Percentiles rank a stretch among this genome's conserved stretches.
These are phyloP conservation scores for Apomyelois bistriatella DNA, from an alignment of 2,888 invertebrate species.

Conservation along the genomic window DNA sequence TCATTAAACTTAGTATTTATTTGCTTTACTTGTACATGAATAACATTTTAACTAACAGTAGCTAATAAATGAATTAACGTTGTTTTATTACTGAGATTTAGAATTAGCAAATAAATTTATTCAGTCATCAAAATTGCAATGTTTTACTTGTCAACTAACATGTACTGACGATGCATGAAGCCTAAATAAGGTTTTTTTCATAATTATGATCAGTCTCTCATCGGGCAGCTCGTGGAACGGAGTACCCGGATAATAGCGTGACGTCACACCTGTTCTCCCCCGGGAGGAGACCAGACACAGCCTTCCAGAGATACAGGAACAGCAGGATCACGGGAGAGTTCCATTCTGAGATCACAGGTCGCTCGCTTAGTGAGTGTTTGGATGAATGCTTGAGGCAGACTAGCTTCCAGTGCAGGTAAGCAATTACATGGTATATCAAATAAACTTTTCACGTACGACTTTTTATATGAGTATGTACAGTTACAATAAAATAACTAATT, in stretches of 20 bases:
- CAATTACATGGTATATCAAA: slow-evolving; percentile 28
- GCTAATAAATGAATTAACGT: neutral
- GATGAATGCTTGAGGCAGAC: slow-evolving; percentile 94
- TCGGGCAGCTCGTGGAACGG: slow-evolving; percentile 90
- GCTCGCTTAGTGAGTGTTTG: slow-evolving; percentile 92
- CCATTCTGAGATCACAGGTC: slow-evolving; percentile 93
- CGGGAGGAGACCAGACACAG: slow-evolving; percentile 91
- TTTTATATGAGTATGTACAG: too few species aligned
- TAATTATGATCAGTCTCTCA: slow-evolving; percentile 77
- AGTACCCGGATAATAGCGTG: slow-evolving; percentile 92
- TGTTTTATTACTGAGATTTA: neutral
- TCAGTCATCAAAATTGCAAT: too few species aligned
- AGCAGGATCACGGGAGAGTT: slow-evolving; percentile 92
- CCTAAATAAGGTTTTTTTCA: slow-evolving; percentile 66
- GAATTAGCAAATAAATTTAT: neutral
- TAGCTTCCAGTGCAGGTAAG: slow-evolving; percentile 93
- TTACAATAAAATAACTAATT: too few species aligned
- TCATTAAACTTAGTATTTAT: slow-evolving; percentile 5
- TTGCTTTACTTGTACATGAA: slow-evolving; percentile 14
- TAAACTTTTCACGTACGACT: too few species aligned
- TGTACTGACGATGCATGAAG: slow-evolving; percentile 41
- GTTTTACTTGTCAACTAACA: neutral
- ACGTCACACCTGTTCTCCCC: slow-evolving; percentile 91
- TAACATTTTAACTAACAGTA: slow-evolving; percentile 19
- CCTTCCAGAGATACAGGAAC: slow-evolving; percentile 92